Conservation (phyloP, 92 coral and sea anemone genomes). For the Pocillopora meandrina region DNA sequence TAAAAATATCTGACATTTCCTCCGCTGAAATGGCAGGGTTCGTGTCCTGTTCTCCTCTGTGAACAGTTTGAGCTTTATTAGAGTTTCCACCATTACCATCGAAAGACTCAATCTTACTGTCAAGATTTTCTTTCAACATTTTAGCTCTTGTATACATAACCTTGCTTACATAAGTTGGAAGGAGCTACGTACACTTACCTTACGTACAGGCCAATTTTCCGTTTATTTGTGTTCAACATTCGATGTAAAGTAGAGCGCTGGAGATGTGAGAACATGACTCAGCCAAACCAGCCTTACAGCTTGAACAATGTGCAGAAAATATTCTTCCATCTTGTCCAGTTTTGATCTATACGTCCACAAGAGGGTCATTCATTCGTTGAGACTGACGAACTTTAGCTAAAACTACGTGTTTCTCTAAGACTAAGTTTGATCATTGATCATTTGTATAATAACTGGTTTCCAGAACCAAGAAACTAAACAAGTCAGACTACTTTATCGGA, state of each 20-base stretch:
- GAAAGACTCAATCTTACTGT: conserved; percentile 1
- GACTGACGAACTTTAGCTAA: conserved; percentile 30
- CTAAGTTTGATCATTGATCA: conserved; percentile 4
- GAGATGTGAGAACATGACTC: conserved; percentile 43
- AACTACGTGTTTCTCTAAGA: conserved; percentile 37
- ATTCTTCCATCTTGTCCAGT: conserved; percentile 23
- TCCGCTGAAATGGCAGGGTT: neutral
- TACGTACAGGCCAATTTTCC: conserved; percentile 16
- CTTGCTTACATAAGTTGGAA: conserved; percentile 7
- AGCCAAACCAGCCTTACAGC: conserved; percentile 45
- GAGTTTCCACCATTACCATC: neutral
- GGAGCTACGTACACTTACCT: neutral
- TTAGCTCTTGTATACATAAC: conserved; percentile 24
- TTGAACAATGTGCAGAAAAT: conserved; percentile 9
- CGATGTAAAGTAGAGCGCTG: conserved; percentile 32
- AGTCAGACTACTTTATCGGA: conserved; percentile 24
- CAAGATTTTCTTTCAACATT: conserved; percentile 22
- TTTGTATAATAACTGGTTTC: too few species aligned
- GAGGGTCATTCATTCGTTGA: conserved; percentile 36
- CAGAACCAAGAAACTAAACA: conserved; percentile 27
- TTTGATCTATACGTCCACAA: conserved; percentile 9
- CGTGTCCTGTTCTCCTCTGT: neutral
- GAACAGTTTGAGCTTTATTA: neutral
- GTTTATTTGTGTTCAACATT: conserved; percentile 38
- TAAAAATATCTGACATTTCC: conserved; percentile 2